Evolutionary conservation across 2,113 vertebrate genomes (phyloP), one percentile per base, ranked within the genome.

Genomic region (Hirundichthys speculiger): DNA sequence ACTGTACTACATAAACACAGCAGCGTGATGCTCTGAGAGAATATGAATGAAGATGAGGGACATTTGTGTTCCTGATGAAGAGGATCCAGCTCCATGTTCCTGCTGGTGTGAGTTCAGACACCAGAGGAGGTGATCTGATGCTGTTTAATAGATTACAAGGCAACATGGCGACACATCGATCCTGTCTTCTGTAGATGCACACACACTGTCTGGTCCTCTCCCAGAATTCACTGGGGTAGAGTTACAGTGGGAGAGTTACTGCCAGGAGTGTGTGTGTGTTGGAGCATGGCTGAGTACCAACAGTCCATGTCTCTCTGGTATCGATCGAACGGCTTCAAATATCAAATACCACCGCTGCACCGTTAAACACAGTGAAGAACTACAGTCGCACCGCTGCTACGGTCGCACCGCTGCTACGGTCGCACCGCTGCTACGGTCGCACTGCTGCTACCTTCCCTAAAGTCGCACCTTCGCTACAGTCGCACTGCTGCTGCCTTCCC

Each of bases 101-200:
- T 39, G 25, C 41, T 25, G 49, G 40, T 49, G 24, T 21, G 64
- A 20, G 13, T 1, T 48, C 15, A 21, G 15, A 64, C 51, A 20
- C 27, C 40, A 34, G 25, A 42, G 57, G 50, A 67, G 38, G 56
- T 58, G 69, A 75, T 61, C 25, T 42, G 59, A 61, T 61, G 71
- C 30, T 77, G 66, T 85, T 80, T 80, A 77, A 74, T 69, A 66
- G 80, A 88, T 80, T 77, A 86, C 80, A 80, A 77, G 60, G 47
- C 51, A 83, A 84, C 82, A 83, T 73, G 70, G 78, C 47, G 77
- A 82, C 69, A 14, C 16, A 89, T 90, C 12, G 87, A 90, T 89
- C 38, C 24, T n/a, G 22, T 73, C 68, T 48, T 21, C 52, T 42
- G 1, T 21, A 15, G 11, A 21, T 22, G 20, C 63, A 1, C 12